Evolutionary conservation across 2,797 vertebrate species (phyloP).

Genomic region (Luscinia luscinia): DNA sequence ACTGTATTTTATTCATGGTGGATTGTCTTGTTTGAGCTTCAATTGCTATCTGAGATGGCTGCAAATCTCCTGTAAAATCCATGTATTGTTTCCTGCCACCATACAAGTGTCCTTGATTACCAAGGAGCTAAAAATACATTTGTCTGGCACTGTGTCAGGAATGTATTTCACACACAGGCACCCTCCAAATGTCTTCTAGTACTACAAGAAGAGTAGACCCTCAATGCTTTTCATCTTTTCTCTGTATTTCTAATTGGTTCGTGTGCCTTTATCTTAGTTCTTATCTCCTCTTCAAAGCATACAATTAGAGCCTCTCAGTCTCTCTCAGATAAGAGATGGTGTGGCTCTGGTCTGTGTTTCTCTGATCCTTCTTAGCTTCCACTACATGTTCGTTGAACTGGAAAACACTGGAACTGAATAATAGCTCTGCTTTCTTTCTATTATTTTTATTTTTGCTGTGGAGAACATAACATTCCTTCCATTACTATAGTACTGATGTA

Average conservation of each 20-base stretch:
- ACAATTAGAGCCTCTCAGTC: neutral
- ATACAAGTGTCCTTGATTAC: neutral
- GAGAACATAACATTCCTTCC: neutral
- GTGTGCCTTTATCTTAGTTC: neutral
- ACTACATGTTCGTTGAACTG: neutral
- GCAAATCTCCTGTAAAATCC: neutral
- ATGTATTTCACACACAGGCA: neutral
- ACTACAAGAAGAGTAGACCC: neutral
- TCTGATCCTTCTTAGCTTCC: neutral
- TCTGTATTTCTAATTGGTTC: neutral
- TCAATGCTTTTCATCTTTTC: conserved; percentile 3
- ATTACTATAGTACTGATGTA: neutral
- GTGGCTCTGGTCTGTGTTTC: neutral
- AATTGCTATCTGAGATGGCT: neutral
- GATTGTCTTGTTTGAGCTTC: neutral
- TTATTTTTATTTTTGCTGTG: neutral
- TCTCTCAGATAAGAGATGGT: neutral
- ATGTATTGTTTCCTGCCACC: neutral
- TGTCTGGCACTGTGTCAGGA: neutral
- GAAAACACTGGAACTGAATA: neutral
- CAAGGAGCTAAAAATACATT: neutral
- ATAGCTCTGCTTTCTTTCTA: neutral
- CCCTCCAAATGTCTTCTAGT: neutral
- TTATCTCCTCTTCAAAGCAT: conserved; percentile 17
- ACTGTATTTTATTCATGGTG: neutral